phyloP scores from a whole-genome alignment of 1,140 invertebrate genomes.

The Notospermus geniculatus region DNA sequence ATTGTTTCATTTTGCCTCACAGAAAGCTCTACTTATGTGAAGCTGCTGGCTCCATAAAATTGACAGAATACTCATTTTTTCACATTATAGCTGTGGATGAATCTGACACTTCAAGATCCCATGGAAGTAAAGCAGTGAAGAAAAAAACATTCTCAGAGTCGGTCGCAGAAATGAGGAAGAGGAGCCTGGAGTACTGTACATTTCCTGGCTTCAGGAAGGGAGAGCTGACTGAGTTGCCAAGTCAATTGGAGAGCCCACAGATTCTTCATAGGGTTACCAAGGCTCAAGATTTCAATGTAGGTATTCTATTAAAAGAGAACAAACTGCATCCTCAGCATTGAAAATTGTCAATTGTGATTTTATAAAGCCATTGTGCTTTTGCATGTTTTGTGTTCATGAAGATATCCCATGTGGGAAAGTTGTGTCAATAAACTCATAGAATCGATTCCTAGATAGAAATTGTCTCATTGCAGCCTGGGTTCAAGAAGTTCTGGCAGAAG shows the following conservation, averaged over 20 bases:
- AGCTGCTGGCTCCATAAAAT: no score
- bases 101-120: constrained; percentile 26
- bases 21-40: neutral
- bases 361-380: no score
- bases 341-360: no score
- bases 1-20: no score
- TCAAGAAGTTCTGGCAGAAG: constrained; percentile 54
- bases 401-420: no score
- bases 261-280: constrained; percentile 48
- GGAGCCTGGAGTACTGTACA: constrained; percentile 42
- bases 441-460: no score
- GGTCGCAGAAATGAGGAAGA: constrained; percentile 42
- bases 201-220: constrained; percentile 48
- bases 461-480: constrained; percentile 42
- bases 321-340: no score
- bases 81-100: constrained; percentile 28
- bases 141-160: constrained; percentile 37
- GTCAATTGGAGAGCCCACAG: constrained; percentile 46
- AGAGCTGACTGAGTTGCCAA: constrained; percentile 47
- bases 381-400: no score
- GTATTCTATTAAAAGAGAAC: no score
- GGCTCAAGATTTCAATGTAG: constrained; percentile 51
- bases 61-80: no score
- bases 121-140: constrained; percentile 25
- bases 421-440: no score